These are phyloP conservation scores for Physocephala rufipes DNA, from an alignment of 2,888 invertebrate genomes.

Conservation along the genomic window DNA sequence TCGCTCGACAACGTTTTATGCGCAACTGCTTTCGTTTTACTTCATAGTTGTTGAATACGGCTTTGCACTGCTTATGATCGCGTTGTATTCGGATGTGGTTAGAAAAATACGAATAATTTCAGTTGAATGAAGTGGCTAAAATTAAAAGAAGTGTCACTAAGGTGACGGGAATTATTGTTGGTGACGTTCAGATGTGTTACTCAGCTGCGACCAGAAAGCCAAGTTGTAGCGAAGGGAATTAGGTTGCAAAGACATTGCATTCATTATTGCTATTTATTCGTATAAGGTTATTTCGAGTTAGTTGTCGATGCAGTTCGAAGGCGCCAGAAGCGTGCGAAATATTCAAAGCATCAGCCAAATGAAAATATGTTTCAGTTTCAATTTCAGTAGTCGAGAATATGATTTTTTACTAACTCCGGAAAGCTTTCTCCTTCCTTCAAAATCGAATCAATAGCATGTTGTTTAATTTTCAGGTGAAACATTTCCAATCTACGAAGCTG, in stretches of 20 bases:
- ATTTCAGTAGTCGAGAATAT: conserved; percentile 25
- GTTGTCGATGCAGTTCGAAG: conserved; percentile 43
- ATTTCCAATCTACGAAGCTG: conserved; percentile 1
- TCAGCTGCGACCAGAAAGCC: not conserved
- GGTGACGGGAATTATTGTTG: conserved; percentile 24
- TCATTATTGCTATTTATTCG: conserved; percentile 14
- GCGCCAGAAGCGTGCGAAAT: no score
- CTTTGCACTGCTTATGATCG: no score
- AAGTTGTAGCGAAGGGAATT: conserved; percentile 5
- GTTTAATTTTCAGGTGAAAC: conserved; percentile 16
- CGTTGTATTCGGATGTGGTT: no score
- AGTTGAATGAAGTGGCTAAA: conserved; percentile 39
- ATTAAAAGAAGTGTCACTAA: conserved; percentile 41
- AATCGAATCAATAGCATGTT: conserved; percentile 29
- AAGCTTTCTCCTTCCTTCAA: not conserved
- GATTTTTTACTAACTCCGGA: not conserved
- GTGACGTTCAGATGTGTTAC: not conserved
- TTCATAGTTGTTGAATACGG: not conserved
- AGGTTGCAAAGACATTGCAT: not conserved
- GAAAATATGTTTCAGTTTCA: conserved; percentile 21
- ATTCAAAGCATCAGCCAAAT: not conserved
- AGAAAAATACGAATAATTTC: not conserved
- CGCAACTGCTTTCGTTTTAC: conserved; percentile 28
- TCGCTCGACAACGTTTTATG: not conserved
- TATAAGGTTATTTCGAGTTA: conserved; percentile 26